These are phyloP conservation scores for Tenthredo mesomela DNA, from an alignment of 2,888 invertebrate species.

Conservation along the genomic window DNA sequence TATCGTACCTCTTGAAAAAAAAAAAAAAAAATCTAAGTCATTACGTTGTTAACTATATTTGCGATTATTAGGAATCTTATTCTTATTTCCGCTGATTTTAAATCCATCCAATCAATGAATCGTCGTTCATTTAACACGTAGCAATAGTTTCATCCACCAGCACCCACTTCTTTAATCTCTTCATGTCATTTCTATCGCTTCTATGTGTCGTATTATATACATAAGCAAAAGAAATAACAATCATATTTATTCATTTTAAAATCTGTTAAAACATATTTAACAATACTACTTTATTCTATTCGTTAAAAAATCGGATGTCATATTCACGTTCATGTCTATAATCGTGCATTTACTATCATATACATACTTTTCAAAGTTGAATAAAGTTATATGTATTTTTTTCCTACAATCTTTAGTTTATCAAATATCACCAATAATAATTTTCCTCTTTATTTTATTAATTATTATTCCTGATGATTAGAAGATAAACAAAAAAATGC, in stretches of 20 bases:
- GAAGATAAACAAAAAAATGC: background rate
- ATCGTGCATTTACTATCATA: constrained; percentile 29
- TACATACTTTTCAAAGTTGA: background rate
- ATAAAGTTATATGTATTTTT: constrained; percentile 24
- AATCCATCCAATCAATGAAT: constrained; percentile 14
- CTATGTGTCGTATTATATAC: background rate
- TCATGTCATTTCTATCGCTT: background rate
- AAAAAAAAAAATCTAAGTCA: constrained; percentile 40
- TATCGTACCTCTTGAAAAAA: constrained; percentile 33
- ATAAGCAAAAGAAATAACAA: background rate
- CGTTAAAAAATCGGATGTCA: background rate
- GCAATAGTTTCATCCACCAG: background rate
- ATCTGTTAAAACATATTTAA: background rate
- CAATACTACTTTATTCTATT: constrained; percentile 20
- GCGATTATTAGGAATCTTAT: constrained; percentile 9
- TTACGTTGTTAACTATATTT: constrained; percentile 39
- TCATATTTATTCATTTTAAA: background rate
- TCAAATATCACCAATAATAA: background rate
- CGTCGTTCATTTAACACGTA: constrained; percentile 8
- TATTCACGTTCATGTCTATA: constrained; percentile 21
- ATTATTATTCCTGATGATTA: background rate
- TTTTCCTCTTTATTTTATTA: background rate
- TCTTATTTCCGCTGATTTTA: background rate
- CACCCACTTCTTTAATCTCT: background rate
- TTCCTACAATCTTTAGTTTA: background rate